phyloP scores from a whole-genome alignment of 2,888 invertebrate genomes.

The Phaonia tiefii region DNA sequence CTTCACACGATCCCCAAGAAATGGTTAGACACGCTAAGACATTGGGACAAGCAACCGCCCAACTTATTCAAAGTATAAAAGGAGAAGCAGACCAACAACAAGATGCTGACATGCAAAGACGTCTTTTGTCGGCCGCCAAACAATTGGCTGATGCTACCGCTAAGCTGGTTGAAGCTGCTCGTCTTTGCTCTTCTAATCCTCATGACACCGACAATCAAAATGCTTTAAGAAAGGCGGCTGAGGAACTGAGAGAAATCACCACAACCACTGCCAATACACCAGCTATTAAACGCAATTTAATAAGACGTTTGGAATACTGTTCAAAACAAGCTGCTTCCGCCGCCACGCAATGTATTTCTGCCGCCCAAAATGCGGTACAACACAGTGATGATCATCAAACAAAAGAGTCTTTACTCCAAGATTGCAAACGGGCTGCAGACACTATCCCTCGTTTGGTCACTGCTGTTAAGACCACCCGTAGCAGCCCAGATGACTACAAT shows the following conservation, averaged over 20 bases:
- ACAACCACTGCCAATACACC: slow-evolving; percentile 91
- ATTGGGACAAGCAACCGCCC: slow-evolving; percentile 96
- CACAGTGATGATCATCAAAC: slow-evolving; percentile 83
- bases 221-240: slow-evolving; percentile 92
- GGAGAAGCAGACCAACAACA: slow-evolving; percentile 95
- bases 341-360: slow-evolving; percentile 94
- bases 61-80: slow-evolving; percentile 96
- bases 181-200: slow-evolving; percentile 93
- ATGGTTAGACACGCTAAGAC: slow-evolving; percentile 96
- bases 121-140: slow-evolving; percentile 96
- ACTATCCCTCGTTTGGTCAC: slow-evolving; percentile 91
- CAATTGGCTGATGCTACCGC: slow-evolving; percentile 97
- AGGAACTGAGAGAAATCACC: slow-evolving; percentile 94
- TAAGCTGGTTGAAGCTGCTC: slow-evolving; percentile 97
- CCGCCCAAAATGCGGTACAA: slow-evolving; percentile 90
- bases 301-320: slow-evolving; percentile 85
- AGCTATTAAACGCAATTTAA: slow-evolving; percentile 87
- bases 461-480: slow-evolving; percentile 87
- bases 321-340: slow-evolving; percentile 93
- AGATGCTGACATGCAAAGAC: slow-evolving; percentile 93
- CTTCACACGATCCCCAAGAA: slow-evolving; percentile 93
- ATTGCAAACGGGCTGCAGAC: slow-evolving; percentile 88
- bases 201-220: slow-evolving; percentile 92
- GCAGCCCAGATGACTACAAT: slow-evolving; percentile 86
- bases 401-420: slow-evolving; percentile 87